Percentiles rank a stretch among this genome's conserved stretches.
phyloP scores from a whole-genome alignment of 2,113 vertebrate genomes.

The Zosterops pallidus region DNA sequence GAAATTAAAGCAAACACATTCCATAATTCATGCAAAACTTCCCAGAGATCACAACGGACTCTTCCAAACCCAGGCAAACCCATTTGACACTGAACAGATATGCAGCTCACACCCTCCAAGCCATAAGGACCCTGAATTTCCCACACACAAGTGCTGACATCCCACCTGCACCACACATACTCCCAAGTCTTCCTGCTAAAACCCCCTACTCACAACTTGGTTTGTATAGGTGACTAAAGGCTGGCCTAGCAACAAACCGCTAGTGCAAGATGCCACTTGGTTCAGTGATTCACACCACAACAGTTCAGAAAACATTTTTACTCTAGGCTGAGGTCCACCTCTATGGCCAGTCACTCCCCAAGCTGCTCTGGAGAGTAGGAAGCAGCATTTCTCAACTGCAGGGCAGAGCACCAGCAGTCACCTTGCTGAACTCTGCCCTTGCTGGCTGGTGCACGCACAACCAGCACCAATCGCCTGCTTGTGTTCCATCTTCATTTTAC shows the following conservation, averaged over 20 bases:
- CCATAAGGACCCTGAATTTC: neutral
- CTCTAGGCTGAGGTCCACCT: neutral
- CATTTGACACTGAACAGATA: fast-evolving
- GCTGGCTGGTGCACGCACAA: neutral
- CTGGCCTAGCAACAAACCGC: neutral
- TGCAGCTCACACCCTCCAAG: neutral
- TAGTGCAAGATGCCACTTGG: neutral
- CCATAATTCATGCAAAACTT: neutral
- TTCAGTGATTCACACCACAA: neutral
- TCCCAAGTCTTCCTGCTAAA: neutral
- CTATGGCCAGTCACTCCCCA: neutral
- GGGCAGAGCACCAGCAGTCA: neutral
- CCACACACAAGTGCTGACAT: neutral
- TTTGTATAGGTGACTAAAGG: neutral
- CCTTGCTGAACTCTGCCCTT: neutral
- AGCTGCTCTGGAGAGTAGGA: neutral
- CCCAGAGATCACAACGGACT: neutral
- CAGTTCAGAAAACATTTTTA: neutral
- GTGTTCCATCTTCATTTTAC: slow-evolving; percentile 55
- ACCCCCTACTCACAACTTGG: neutral
- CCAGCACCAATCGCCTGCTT: neutral
- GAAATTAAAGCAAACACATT: neutral
- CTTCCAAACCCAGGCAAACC: neutral
- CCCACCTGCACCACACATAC: neutral
- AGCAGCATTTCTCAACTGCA: neutral